phyloP scores from a whole-genome alignment of 1,140 invertebrate genomes.

The Trinorchestia longiramus region DNA sequence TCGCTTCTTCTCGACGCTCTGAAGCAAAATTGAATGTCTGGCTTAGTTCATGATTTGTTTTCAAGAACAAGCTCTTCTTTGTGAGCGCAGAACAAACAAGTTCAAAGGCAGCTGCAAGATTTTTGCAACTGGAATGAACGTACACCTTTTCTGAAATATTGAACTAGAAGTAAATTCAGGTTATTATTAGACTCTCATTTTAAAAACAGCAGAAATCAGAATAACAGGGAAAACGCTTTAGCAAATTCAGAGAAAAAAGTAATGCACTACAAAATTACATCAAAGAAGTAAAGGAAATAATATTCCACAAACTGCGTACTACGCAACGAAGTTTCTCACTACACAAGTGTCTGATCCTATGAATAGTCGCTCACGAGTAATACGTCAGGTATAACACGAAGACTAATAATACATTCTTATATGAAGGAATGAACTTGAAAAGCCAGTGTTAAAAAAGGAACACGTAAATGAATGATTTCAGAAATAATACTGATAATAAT shows the following conservation, averaged over 20 bases:
- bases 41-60: not conserved
- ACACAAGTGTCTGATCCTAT: no score
- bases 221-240: not conserved
- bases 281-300: no score
- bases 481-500: no score
- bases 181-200: not conserved
- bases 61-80: not conserved
- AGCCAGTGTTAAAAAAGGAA: no score
- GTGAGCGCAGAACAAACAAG: not conserved
- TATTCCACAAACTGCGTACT: no score
- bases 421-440: no score
- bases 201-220: not conserved
- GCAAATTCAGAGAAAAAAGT: not conserved
- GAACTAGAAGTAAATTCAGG: not conserved
- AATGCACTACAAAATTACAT: not conserved
- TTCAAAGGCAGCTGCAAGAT: not conserved
- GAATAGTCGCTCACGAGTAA: no score
- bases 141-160: not conserved
- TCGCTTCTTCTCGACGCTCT: constrained; percentile 42
- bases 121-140: not conserved
- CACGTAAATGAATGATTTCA: no score
- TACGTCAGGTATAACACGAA: no score
- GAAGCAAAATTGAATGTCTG: not conserved
- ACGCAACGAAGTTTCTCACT: no score
- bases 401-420: no score